phyloP scores from a whole-genome alignment of 2,888 invertebrate species.

The Pammene fasciana region DNA sequence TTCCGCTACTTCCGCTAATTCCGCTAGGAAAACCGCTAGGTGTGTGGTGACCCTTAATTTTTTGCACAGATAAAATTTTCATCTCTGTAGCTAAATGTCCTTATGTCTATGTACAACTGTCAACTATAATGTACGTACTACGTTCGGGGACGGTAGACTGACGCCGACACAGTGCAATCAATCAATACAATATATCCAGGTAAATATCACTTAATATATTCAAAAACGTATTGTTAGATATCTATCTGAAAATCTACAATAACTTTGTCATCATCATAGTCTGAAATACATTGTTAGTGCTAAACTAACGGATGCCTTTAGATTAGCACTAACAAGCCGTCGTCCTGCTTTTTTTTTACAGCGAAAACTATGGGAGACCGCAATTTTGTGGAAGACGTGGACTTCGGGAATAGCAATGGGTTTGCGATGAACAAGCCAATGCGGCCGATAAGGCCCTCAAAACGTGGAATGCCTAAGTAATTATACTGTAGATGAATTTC shows the following conservation, averaged over 20 bases:
- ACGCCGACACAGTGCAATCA: neutral
- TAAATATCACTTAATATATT: neutral
- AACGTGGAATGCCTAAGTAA: slow-evolving; percentile 16
- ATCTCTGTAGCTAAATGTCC: too few relatives aligned
- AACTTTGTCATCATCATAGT: neutral
- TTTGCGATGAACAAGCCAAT: slow-evolving; percentile 8
- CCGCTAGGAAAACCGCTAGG: too few relatives aligned
- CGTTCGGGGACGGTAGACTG: too few relatives aligned
- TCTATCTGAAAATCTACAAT: neutral
- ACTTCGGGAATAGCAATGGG: slow-evolving; percentile 3
- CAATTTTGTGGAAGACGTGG: slow-evolving; percentile 17
- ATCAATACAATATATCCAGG: neutral
- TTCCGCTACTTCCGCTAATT: too few relatives aligned
- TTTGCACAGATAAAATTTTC: too few relatives aligned
- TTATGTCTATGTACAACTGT: too few relatives aligned
- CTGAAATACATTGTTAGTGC: too few relatives aligned
- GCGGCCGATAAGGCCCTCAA: slow-evolving; percentile 8
- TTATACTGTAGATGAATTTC: neutral
- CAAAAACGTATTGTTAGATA: neutral
- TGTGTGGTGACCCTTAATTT: too few relatives aligned
- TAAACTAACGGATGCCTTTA: too few relatives aligned
- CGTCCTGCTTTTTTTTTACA: neutral
- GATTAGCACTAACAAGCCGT: too few relatives aligned
- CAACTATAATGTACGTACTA: too few relatives aligned
- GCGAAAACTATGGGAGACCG: neutral